These are phyloP conservation scores for Pantherophis alleghaniensis DNA, from an alignment of 2,797 vertebrate species.

Conservation along the genomic window DNA sequence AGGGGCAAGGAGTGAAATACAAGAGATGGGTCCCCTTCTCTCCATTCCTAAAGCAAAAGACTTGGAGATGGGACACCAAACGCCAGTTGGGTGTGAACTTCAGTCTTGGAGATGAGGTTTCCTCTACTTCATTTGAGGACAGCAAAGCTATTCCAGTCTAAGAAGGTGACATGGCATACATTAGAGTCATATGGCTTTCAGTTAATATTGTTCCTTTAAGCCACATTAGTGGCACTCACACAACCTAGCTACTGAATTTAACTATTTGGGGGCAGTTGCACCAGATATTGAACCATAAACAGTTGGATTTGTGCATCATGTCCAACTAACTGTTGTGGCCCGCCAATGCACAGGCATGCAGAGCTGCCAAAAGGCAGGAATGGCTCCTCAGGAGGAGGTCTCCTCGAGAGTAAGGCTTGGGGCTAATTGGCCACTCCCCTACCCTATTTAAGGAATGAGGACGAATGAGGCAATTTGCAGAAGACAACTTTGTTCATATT, in stretches of 20 bases:
- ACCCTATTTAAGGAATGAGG: no score
- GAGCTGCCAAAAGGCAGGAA: no score
- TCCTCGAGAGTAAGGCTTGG: no score
- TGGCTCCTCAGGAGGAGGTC: no score
- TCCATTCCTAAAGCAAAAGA: background rate
- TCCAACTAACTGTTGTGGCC: background rate
- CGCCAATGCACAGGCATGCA: no score
- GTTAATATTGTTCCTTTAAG: background rate
- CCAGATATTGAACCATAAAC: background rate
- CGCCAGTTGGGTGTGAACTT: background rate
- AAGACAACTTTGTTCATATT: no score
- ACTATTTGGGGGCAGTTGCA: background rate
- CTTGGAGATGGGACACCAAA: background rate
- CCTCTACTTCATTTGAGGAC: background rate
- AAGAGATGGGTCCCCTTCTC: no score
- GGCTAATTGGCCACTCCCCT: no score
- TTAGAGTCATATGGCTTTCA: background rate
- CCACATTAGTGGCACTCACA: background rate
- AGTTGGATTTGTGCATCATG: background rate
- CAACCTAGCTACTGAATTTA: background rate
- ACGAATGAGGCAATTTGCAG: no score
- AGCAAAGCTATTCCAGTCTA: background rate
- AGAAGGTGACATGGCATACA: background rate
- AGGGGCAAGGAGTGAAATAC: background rate
- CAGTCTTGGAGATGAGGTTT: background rate